Evolutionary conservation across 2,797 vertebrate genomes (phyloP), one percentile per base, ranked within the genome.

Genomic region (Rallus crepitans): DNA sequence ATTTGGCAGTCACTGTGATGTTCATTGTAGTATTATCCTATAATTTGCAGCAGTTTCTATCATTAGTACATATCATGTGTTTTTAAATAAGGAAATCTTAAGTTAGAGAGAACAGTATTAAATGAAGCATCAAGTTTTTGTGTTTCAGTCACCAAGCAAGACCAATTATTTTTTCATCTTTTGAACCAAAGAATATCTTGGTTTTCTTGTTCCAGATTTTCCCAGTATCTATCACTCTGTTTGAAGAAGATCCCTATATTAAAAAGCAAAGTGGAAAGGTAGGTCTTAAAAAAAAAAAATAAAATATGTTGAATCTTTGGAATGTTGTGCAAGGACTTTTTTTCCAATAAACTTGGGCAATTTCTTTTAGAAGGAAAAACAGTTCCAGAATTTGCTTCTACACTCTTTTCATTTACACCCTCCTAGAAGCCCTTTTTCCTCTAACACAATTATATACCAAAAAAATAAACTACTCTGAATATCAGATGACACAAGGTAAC

Each of bases 401-500:
- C 2, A 1, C 1, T 30, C 12, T 73, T 42, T 79, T 60, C 2
- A n/a, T 77, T 78, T 71, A 33, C 9, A 52, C 0, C 1, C 2
- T 78, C 53, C 40, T 31, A 16, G 31, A 90, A 83, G 7, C 5
- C 1, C 8, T 31, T 76, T 47, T 47, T 47, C 47, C 20, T 25
- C 13, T 53, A 48, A 50, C 19, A 19, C 9, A 77, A 42, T 17
- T 57, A 7, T 3, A 0, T 30, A 65, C 65, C 27, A 75, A 75
- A 68, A 66, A 86, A 65, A 11, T 19, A 73, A 59, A 57, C 2
- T 2, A 35, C 6, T 5, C 6, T 16, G 9, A 48, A 4, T 57
- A 66, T 71, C 40, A 71, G 47, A 66, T 18, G 27, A 31, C 28
- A 55, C 15, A 80, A 55, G 7, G 31, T 65, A 80, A 72, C 5